Conservation (phyloP, 2,113 vertebrate genomes). For the Gnathonemus echidnorhynchus region DNA sequence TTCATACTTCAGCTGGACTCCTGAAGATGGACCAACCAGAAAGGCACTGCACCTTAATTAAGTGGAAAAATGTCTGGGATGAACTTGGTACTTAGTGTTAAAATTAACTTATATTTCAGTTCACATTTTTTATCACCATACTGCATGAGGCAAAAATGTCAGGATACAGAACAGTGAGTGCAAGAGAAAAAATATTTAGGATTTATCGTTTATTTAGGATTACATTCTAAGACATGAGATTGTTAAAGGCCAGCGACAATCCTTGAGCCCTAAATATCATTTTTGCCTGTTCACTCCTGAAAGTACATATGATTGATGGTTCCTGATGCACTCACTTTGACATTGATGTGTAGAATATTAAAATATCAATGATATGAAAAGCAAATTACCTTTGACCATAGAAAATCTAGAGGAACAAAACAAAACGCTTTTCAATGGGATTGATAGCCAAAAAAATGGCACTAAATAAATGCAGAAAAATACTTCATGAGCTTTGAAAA, state of each 20-base stretch:
- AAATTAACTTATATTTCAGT: background rate
- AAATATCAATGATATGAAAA: constrained; percentile 36
- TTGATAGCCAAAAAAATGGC: background rate
- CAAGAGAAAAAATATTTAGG: background rate
- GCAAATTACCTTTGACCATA: constrained; percentile 5
- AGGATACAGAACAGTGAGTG: no score
- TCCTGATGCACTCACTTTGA: constrained; percentile 59
- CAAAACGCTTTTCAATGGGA: background rate
- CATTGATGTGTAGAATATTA: constrained; percentile 63
- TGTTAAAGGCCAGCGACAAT: constrained; percentile 50
- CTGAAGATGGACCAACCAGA: background rate
- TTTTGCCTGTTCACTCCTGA: constrained; percentile 62
- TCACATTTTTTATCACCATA: background rate
- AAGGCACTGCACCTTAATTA: background rate
- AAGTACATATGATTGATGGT: constrained; percentile 58
- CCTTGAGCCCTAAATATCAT: constrained; percentile 67
- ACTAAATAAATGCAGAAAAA: background rate
- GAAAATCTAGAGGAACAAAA: background rate
- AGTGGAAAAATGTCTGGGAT: background rate
- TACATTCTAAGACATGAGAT: background rate
- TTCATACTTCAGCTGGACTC: background rate
- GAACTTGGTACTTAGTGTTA: background rate
- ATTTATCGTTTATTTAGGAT: background rate
- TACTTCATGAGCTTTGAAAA: background rate
- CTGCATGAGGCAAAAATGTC: background rate